These are phyloP conservation scores for Eupeodes latifasciatus DNA, from an alignment of 2,888 invertebrate species.

Conservation along the genomic window DNA sequence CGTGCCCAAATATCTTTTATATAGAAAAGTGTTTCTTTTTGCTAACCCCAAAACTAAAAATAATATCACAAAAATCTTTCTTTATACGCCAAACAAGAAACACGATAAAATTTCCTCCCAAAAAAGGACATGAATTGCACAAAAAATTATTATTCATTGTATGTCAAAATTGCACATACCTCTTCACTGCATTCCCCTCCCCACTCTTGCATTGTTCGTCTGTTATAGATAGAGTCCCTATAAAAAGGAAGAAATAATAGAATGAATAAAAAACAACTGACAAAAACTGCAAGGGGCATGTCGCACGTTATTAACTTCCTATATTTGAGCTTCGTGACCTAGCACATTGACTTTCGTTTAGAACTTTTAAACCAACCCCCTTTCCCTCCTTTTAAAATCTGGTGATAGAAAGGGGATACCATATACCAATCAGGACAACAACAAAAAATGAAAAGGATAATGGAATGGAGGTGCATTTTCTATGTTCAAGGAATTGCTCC, in stretches of 20 bases:
- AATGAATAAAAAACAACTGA: conserved; percentile 20
- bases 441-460: neutral
- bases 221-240: neutral
- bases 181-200: neutral
- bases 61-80: neutral
- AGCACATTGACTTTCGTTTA: conserved; percentile 73
- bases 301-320: conserved; percentile 74
- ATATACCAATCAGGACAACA: conserved; percentile 56
- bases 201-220: neutral
- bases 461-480: conserved; percentile 50
- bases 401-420: conserved; percentile 33
- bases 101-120: conserved; percentile 28
- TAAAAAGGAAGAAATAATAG: neutral
- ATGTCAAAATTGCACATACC: conserved; percentile 63
- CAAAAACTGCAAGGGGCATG: conserved; percentile 47
- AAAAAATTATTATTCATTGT: conserved; percentile 73
- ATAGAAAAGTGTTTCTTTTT: conserved; percentile 1
- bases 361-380: conserved; percentile 39
- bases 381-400: neutral
- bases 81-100: conserved; percentile 28
- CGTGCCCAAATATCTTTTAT: conserved; percentile 19
- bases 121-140: conserved; percentile 74
- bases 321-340: conserved; percentile 76
- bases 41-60: neutral
- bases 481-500: conserved; percentile 38